phyloP scores from a whole-genome alignment of 2,113 vertebrate genomes.

The Podilymbus podiceps region DNA sequence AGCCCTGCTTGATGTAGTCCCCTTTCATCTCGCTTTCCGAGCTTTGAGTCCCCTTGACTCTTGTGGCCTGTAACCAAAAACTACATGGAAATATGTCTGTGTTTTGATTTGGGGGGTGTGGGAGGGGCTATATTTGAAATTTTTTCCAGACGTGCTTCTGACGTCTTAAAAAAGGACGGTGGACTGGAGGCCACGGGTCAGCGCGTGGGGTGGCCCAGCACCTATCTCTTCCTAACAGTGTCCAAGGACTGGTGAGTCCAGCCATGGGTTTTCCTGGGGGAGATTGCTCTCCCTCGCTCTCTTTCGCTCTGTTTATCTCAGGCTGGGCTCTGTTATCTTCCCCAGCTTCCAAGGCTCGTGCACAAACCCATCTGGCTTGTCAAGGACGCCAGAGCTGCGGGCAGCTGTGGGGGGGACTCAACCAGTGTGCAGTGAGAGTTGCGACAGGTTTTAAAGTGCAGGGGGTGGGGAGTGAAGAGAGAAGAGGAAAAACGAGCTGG shows the following conservation, averaged over 20 bases:
- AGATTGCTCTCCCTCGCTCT: not conserved
- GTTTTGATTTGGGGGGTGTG: not conserved
- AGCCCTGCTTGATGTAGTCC: not conserved
- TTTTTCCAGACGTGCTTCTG: not conserved
- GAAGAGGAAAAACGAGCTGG: not conserved
- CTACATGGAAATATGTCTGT: not conserved
- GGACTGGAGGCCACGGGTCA: not conserved
- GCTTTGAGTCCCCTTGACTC: not conserved
- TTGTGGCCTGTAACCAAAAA: not conserved
- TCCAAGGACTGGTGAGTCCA: not conserved
- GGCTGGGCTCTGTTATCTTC: conserved; percentile 6
- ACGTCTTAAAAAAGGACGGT: not conserved
- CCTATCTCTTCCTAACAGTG: fast-evolving
- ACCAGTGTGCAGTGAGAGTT: fast-evolving
- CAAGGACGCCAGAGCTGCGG: not conserved
- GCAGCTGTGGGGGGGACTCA: not conserved
- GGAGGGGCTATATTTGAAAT: too few species aligned
- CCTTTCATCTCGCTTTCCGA: not conserved
- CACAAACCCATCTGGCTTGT: not conserved
- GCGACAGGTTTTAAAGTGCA: fast-evolving
- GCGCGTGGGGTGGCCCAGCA: not conserved
- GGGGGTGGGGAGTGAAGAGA: not conserved
- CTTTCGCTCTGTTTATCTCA: not conserved
- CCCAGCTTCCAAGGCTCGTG: not conserved
- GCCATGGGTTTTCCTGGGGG: not conserved